Evolutionary conservation across 2,888 invertebrate species (phyloP), one percentile per base, ranked within the genome.

Genomic region (Andrena camellia): DNA sequence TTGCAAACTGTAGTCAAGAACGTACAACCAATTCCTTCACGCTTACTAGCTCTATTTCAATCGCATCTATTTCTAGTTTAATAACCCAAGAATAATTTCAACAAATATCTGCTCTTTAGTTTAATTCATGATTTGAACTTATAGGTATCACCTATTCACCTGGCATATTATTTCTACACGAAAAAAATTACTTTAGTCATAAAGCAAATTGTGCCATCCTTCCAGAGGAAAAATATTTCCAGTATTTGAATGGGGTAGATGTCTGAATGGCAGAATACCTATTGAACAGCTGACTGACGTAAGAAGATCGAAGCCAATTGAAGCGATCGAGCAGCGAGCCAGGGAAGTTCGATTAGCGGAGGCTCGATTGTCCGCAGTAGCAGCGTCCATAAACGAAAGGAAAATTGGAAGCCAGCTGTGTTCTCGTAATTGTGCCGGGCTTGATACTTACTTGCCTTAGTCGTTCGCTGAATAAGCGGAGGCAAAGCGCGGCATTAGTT

Each of bases 401-500:
- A 76, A 70, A 75, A 83, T 74, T 71, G 78, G 60, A 78, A 81
- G 72, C 76, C 75, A 70, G 20, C 35, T 76, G 66, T 31, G 60
- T 59, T 86, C 69, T 77, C 78, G 33, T 78, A 59, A 78, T 78
- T 77, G 63, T 69, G 59, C 60, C 31, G 23, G 60, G 82, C 68
- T 72, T 71, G 71, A 80, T 79, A 72, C 66, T 60, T 52, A 67
- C 29, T 62, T 48, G 54, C 82, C 83, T 78, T 79, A 73, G 81
- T 80, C 85, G 85, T 77, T 85, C 81, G 76, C 79, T 59, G 76
- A 86, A 88, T 80, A 86, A 86, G 82, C 83, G 88, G 77, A 64
- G 63, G 86, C 80, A 84, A 88, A 83, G 85, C 77, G 60, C 42
- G 75, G 80, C 82, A 86, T 88, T 88, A 88, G 83, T 88, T 88